phyloP scores from a whole-genome alignment of 2,888 invertebrate genomes.

The Drosophila quasianomalipes region DNA sequence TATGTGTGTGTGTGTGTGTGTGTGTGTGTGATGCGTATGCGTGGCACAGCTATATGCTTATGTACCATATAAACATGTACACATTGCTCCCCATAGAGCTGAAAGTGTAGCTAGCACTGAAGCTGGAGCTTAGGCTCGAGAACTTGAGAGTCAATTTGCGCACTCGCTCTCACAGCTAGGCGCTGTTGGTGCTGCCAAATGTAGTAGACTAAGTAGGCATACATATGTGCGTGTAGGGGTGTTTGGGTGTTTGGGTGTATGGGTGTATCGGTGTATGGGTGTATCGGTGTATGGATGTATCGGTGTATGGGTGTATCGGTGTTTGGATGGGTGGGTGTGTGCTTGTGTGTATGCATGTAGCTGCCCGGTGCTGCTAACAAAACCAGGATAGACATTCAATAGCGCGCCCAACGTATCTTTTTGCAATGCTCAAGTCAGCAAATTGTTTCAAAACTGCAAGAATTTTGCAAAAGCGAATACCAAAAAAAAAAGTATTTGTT shows the following conservation, averaged over 20 bases:
- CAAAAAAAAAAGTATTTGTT: neutral
- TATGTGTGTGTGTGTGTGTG: constrained; percentile 29
- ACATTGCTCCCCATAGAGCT: constrained; percentile 20
- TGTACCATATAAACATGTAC: constrained; percentile 10
- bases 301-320: constrained; percentile 12
- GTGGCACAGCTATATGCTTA: constrained; percentile 11
- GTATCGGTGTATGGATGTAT: constrained; percentile 11
- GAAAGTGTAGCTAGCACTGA: constrained; percentile 1
- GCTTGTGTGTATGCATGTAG: constrained; percentile 31
- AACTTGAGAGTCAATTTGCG: constrained; percentile 30
- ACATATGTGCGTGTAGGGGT: constrained; percentile 10
- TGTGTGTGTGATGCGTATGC: constrained; percentile 36
- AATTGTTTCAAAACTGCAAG: constrained; percentile 44
- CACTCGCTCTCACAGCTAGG: constrained; percentile 23
- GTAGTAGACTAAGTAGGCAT: neutral
- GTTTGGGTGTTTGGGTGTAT: constrained; percentile 12
- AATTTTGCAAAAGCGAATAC: neutral
- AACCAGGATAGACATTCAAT: constrained; percentile 43
- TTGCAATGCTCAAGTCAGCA: constrained; percentile 40
- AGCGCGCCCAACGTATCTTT: constrained; percentile 48
- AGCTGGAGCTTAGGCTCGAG: constrained; percentile 11
- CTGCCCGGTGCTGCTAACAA: constrained; percentile 63
- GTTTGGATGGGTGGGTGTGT: constrained; percentile 13
- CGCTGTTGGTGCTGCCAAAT: constrained; percentile 13
- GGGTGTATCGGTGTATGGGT: constrained; percentile 8